Evolutionary conservation across 2,797 vertebrate species (phyloP), one percentile per base, ranked within the genome.

Genomic region (Crocidura indochinensis): DNA sequence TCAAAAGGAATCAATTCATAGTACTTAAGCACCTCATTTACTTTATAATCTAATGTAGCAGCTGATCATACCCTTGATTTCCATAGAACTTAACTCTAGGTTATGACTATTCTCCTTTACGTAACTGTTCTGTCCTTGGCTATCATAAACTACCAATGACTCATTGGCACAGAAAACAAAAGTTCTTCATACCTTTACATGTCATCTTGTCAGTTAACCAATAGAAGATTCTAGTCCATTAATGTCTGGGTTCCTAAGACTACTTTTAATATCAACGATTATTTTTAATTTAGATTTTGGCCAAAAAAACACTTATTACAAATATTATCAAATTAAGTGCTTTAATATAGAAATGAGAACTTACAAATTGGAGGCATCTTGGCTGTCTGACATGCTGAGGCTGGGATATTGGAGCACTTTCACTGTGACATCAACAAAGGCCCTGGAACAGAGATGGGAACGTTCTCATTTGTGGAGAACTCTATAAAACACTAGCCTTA

Each of bases 121-220:
- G 26, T 71, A 75, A 74, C 46, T n/a, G 1, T 74, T 78, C 31
- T 75, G 46, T 22, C 19, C 72, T 20, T 24, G 10, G 12, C 68
- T 68, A 22, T n/a, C 10, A 29, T 76, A 49, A 88, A 75, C 27
- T 83, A 44, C 14, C 64, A 75, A 10, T 53, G 29, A 77, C 7
- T 47, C 44, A 80, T 44, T 76, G 20, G 44, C 84, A 46, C 65
- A 89, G 51, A 79, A 87, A 86, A 87, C 6, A 44, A 71, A 51
- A 11, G 14, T 51, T 84, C 62, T 73, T 44, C 80, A 73, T 56
- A 31, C 10, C 5, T 80, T 87, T 80, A 73, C 69, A 64, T 64
- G 12, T 38, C 47, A 72, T 79, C 19, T 29, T 14, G 1, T 65
- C 22, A 44, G 60, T 79, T 24, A 79, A 83, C 6, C 26, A 53